Base-by-base conservation (phyloP, 2,888 invertebrate species). In the Eumacrocentrus americanus region DNA sequence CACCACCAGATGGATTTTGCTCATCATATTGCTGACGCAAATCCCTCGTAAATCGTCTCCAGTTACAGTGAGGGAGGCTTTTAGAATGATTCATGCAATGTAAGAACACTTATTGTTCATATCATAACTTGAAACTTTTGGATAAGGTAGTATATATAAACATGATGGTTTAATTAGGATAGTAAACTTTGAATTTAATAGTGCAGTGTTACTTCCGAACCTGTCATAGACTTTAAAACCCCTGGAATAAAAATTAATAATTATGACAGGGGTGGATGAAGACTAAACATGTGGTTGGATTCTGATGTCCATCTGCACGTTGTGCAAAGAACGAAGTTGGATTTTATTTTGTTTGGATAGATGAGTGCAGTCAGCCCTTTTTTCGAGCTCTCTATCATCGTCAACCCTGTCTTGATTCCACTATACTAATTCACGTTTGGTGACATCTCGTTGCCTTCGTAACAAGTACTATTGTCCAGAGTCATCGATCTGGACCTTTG, bases 381-480 rank as follows among this genome's bases (percentile, higher is more conserved):
- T 57, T 50, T 51, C 23, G 34, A 34, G 38, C 44, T 61, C 60
- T 63, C 67, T 61, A 67, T 64, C 67, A 66, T 67, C 69, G 56
- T 20, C 38, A 38, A 29, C 11, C 12, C n/a, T 46, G 7, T 22
- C 25, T 23, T 16, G 34, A 18, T 16, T 29, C 56, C 73, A 60
- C 72, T 67, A 63, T 73, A 74, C 75, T 78, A 78, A 78, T 78
- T 79, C 78, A 78, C 67, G 72, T 64, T 72, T 71, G 73, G 76
- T 76, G 78, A 79, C 78, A 75, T 77, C 73, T 75, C 77, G 73
- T 74, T 76, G 77, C 73, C 75, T 74, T 67, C 75, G 72, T 73
- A 76, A 76, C 77, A 78, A 79, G 78, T 78, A 74, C 76, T 68
- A 78, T 79, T 79, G 79, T 78, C 62, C 72, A 57, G 62, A 62